Evolutionary conservation across 1,140 invertebrate species (phyloP), one percentile per base, ranked within the genome.

Genomic region (Ditylenchus dipsaci): DNA sequence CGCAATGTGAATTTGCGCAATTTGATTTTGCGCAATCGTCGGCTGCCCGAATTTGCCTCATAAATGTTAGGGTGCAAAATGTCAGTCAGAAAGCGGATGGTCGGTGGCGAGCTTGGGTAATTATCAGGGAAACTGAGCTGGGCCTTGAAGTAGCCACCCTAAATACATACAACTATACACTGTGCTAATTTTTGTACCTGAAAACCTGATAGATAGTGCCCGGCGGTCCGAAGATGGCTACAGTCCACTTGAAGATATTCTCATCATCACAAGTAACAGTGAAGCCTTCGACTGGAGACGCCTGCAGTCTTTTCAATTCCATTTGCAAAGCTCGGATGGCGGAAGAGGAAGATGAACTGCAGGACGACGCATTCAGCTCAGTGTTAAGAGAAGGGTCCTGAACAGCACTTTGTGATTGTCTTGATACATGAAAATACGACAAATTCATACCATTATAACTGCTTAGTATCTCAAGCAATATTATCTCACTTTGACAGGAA

Each of bases 51-150:
- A 26, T 61, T 23, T 45, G 94, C 92, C 89, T 97, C 94, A 86
- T 98, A 98, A 9, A 98, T 94, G 87, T 99, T 99, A 77, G 95
- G 95, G 88, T 99, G 95, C 93, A 93, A 98, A 78, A 99, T 93
- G 90, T 96, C 97, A 72, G 92, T 95, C 82, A 96, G 88, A 87
- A 99, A 98, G 78, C 92, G 88, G 84, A 98, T 91, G 77, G 90
- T 91, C 72, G 95, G 95, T 72, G 95, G 95, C 78, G 92, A 95
- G 86, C 97, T 98, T 60, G 95, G 95, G 61, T 79, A 79, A 60
- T 80, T 80, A 47, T 43, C 21, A 13, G 78, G 78, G 60, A 80
- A 80, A 23, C 49, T 58, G n/a, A 82, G 43, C 1, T 21, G 23
- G 13, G 80, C 93, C 90, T 98, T 98, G 87, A 99, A 99, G 87